These are phyloP conservation scores for Myripristis murdjan DNA, from an alignment of 2,797 vertebrate genomes.

Conservation along the genomic window DNA sequence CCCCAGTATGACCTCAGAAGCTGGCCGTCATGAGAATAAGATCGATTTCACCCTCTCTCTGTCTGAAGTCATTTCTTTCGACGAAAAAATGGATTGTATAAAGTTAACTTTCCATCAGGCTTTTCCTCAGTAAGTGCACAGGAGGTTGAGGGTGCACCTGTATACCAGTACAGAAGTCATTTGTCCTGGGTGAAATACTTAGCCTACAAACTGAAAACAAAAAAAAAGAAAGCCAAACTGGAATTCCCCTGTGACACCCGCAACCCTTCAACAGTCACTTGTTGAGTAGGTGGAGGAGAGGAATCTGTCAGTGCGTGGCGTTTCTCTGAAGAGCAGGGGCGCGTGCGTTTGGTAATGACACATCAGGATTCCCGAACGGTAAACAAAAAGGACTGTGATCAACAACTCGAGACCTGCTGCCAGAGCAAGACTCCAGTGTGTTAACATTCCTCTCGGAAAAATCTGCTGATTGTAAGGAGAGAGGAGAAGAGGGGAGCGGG, in stretches of 20 bases:
- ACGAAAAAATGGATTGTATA: neutral
- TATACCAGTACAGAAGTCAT: neutral
- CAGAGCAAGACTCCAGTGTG: conserved; percentile 45
- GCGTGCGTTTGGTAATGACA: conserved; percentile 23
- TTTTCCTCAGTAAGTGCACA: neutral
- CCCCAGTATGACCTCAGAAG: too few relatives aligned
- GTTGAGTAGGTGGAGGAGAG: conserved; percentile 33
- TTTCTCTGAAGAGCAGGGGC: conserved; percentile 9
- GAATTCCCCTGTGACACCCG: conserved; percentile 14
- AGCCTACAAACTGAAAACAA: conserved; percentile 16
- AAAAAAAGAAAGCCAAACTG: neutral
- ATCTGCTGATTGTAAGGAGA: conserved; percentile 42
- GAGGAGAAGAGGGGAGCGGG: conserved; percentile 20
- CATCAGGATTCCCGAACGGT: conserved; percentile 42
- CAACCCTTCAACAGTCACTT: conserved; percentile 42
- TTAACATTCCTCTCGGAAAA: conserved; percentile 58
- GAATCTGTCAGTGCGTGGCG: conserved; percentile 17
- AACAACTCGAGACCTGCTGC: conserved; percentile 43
- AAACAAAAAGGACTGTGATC: conserved; percentile 54
- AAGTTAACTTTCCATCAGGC: neutral
- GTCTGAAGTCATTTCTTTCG: neutral
- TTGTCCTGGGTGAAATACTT: conserved; percentile 35
- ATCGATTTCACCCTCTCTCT: neutral
- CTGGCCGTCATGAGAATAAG: too few relatives aligned
- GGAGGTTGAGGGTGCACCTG: neutral